A percentile compares a stretch with the other conserved stretches of the same genome.
phyloP scores from a whole-genome alignment of 1,140 invertebrate species.

The Liolophura sinensis region DNA sequence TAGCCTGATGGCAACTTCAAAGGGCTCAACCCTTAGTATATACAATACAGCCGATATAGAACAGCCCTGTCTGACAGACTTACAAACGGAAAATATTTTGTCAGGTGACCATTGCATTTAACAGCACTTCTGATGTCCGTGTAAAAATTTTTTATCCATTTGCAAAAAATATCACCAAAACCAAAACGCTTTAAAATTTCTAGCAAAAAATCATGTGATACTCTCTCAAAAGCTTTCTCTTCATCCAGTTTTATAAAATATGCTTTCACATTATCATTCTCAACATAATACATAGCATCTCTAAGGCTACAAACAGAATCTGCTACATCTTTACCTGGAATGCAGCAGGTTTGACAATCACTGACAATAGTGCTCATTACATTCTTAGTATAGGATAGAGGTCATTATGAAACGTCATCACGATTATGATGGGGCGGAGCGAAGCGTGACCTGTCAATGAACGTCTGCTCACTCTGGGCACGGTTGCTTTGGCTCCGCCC shows the following conservation, averaged over 20 bases:
- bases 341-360: no score
- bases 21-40: no score
- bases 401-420: constrained; percentile 10
- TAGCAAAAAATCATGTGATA: constrained; percentile 8
- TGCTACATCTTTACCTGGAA: no score
- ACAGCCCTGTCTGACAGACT: constrained; percentile 20
- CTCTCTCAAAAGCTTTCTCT: constrained; percentile 13
- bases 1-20: no score
- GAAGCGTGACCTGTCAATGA: constrained; percentile 11
- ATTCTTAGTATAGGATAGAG: constrained; percentile 7
- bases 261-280: no score
- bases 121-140: constrained; percentile 11
- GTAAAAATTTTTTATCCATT: no score
- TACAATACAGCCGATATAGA: constrained; percentile 18
- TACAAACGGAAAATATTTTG: constrained; percentile 14
- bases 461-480: constrained; percentile 9
- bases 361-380: no score
- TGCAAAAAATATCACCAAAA: constrained; percentile 6
- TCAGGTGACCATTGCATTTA: constrained; percentile 14
- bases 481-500: no score
- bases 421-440: constrained; percentile 7
- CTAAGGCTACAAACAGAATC: no score
- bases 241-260: constrained; percentile 13
- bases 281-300: no score
- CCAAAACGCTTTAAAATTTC: constrained; percentile 6